Evolutionary conservation across 2,797 vertebrate genomes (phyloP).

Genomic region (Botia almorhae): DNA sequence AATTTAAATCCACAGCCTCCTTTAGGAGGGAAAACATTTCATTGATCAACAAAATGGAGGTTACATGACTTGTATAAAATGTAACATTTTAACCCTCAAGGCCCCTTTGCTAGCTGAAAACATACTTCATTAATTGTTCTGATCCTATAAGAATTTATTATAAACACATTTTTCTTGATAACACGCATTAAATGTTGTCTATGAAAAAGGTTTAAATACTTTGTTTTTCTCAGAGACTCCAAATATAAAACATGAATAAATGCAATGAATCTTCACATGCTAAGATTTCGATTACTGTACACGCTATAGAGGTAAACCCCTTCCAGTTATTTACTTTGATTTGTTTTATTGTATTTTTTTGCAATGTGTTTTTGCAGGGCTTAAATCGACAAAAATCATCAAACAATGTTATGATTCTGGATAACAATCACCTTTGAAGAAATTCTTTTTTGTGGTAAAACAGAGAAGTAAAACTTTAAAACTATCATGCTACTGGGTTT

Average conservation of each 20-base stretch:
- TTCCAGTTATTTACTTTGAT: too few species aligned
- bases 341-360: slow-evolving; percentile 1
- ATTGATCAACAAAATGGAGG: slow-evolving; percentile 10
- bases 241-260: too few species aligned
- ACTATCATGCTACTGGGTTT: background rate
- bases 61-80: background rate
- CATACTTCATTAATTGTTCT: background rate
- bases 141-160: background rate
- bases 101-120: background rate
- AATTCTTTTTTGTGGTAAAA: slow-evolving; percentile 9
- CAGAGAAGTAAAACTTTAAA: background rate
- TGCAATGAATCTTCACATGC: background rate
- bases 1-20: background rate
- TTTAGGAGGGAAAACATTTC: slow-evolving; percentile 17
- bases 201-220: too few species aligned
- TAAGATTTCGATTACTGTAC: background rate
- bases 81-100: slow-evolving; percentile 2
- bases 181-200: too few species aligned
- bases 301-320: too few species aligned
- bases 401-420: background rate
- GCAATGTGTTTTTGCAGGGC: background rate
- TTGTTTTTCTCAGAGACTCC: too few species aligned
- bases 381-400: too few species aligned
- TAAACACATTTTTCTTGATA: too few species aligned
- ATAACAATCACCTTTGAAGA: background rate